A percentile compares a stretch with the other conserved stretches of the same genome.
Evolutionary conservation across 1,140 invertebrate species (phyloP).

Genomic region (Ephestia elutella): DNA sequence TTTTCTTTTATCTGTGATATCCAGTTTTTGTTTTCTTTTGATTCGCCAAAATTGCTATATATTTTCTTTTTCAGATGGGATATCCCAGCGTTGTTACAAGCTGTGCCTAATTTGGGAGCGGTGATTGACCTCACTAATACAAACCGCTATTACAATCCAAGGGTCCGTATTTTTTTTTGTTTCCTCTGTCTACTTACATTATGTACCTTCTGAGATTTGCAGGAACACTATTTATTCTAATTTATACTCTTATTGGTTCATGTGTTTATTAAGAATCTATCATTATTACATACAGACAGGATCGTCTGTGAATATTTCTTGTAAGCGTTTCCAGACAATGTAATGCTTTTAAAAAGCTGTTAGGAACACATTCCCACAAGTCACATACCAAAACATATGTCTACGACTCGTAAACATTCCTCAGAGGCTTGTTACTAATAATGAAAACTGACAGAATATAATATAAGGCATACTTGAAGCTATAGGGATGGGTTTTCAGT

Average conservation of each 20-base stretch:
- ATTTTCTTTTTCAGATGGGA: slow-evolving; percentile 66
- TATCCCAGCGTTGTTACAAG: slow-evolving; percentile 36
- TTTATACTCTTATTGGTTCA: too few relatives aligned
- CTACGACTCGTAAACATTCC: slow-evolving; percentile 26
- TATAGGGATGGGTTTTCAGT: not conserved
- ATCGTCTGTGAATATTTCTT: slow-evolving; percentile 1
- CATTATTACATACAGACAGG: too few relatives aligned
- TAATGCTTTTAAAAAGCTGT: slow-evolving; percentile 1
- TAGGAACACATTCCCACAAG: slow-evolving; percentile 13
- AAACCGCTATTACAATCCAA: slow-evolving; percentile 49
- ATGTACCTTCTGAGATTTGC: not conserved
- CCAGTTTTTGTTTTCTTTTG: too few relatives aligned
- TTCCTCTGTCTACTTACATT: too few relatives aligned
- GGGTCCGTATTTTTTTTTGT: slow-evolving; percentile 27
- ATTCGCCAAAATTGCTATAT: too few relatives aligned
- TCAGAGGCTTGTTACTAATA: slow-evolving; percentile 33
- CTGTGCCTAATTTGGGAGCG: slow-evolving; percentile 49
- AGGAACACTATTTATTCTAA: too few relatives aligned
- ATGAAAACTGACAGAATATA: slow-evolving; percentile 30
- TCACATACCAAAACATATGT: slow-evolving; percentile 14
- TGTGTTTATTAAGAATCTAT: too few relatives aligned
- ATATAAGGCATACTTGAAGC: not conserved
- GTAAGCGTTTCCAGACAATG: slow-evolving; percentile 3
- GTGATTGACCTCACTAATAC: slow-evolving; percentile 65
- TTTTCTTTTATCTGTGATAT: too few relatives aligned